These are phyloP conservation scores for Myopa tessellatipennis DNA, from an alignment of 2,888 invertebrate genomes.

Conservation along the genomic window DNA sequence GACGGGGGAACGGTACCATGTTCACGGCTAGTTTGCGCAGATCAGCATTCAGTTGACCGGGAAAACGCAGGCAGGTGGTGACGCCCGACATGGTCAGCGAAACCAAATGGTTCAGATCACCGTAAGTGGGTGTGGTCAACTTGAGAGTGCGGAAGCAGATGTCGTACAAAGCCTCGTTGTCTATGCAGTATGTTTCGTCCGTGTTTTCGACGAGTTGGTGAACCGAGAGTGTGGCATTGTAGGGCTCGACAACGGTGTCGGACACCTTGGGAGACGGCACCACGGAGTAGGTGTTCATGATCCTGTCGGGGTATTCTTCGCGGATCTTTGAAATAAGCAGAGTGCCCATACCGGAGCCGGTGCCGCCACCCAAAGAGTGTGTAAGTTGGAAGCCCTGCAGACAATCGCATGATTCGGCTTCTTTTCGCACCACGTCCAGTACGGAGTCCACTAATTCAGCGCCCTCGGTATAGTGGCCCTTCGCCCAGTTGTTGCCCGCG, in stretches of 20 bases:
- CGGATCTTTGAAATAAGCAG: slow-evolving; percentile 95
- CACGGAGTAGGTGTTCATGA: slow-evolving; percentile 97
- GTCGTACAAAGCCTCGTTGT: slow-evolving; percentile 93
- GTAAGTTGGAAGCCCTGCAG: slow-evolving; percentile 94
- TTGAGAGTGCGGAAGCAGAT: slow-evolving; percentile 94
- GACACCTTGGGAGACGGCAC: slow-evolving; percentile 89
- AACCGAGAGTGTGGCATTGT: slow-evolving; percentile 90
- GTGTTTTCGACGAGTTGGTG: slow-evolving; percentile 92
- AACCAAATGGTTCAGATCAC: slow-evolving; percentile 93
- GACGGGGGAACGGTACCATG: slow-evolving; percentile 92
- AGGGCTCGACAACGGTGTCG: slow-evolving; percentile 93
- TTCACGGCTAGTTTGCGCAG: slow-evolving; percentile 88
- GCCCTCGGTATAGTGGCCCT: slow-evolving; percentile 92
- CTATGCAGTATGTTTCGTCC: slow-evolving; percentile 92
- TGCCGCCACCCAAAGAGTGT: slow-evolving; percentile 95
- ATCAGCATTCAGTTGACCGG: slow-evolving; percentile 91
- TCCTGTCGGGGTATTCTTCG: slow-evolving; percentile 97
- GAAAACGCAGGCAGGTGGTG: slow-evolving; percentile 86
- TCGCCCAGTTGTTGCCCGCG: slow-evolving; percentile 90
- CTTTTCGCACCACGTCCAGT: slow-evolving; percentile 87
- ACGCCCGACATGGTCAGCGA: slow-evolving; percentile 90
- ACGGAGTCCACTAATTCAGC: slow-evolving; percentile 90
- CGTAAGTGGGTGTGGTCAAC: slow-evolving; percentile 90
- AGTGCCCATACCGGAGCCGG: slow-evolving; percentile 97
- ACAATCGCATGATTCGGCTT: slow-evolving; percentile 93